Conservation (phyloP, 2,888 invertebrate species). For the Plebejus argus region DNA sequence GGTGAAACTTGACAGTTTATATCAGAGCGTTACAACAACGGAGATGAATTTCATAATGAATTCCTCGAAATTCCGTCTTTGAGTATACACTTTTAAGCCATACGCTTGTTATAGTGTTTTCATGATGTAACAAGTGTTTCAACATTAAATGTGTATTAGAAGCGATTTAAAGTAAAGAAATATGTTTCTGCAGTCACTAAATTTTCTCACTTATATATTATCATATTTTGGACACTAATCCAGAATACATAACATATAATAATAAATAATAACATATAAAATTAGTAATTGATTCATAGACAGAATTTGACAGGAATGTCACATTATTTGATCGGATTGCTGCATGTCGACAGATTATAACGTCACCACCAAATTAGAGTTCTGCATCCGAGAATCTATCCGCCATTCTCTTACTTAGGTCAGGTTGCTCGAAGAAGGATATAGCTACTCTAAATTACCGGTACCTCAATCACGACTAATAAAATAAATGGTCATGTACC, state of each 20-base stretch:
- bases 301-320: no score
- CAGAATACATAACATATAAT: no score
- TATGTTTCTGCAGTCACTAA: no score
- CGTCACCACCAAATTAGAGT: neutral
- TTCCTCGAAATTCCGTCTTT: neutral
- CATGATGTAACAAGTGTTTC: neutral
- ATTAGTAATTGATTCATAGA: no score
- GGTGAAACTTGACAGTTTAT: constrained; percentile 44
- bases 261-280: no score
- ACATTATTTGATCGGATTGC: neutral
- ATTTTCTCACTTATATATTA: no score
- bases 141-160: neutral
- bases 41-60: constrained; percentile 10
- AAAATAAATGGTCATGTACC: constrained; percentile 4
- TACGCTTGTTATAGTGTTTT: neutral
- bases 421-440: neutral
- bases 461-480: constrained; percentile 11
- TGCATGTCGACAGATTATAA: neutral
- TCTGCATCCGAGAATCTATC: neutral
- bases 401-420: neutral
- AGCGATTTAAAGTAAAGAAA: no score
- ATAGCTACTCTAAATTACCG: neutral
- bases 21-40: constrained; percentile 22
- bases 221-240: no score
- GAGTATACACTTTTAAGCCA: neutral